Evolutionary conservation across 2,113 vertebrate genomes (phyloP).

Genomic region (Charadrius vociferus): DNA sequence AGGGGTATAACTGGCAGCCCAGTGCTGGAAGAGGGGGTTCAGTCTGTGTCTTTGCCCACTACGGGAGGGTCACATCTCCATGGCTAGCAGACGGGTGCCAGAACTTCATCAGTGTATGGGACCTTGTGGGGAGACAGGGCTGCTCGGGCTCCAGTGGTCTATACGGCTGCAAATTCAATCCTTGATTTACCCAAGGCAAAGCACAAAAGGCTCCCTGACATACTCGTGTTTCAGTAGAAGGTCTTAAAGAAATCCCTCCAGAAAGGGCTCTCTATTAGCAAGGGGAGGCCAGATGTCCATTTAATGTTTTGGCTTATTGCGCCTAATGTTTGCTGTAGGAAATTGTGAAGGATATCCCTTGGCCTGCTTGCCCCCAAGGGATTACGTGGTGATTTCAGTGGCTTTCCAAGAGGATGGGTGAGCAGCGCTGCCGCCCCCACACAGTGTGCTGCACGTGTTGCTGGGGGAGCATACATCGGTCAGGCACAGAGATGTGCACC

Average conservation of each 20-base stretch:
- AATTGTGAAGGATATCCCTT: neutral
- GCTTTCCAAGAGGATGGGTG: neutral
- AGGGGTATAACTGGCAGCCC: neutral
- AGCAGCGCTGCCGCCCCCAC: rapidly evolving
- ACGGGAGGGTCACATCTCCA: rapidly evolving
- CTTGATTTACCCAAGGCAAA: neutral
- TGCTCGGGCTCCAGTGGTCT: neutral
- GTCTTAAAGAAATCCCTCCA: neutral
- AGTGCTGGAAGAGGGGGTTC: neutral
- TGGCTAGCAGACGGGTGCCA: neutral
- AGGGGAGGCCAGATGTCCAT: neutral
- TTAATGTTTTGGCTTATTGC: neutral
- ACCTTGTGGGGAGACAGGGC: neutral
- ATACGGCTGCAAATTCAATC: neutral
- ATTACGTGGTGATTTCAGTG: rapidly evolving
- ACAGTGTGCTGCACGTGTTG: rapidly evolving
- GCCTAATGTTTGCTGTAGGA: neutral
- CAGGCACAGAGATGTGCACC: neutral
- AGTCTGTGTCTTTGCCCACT: neutral
- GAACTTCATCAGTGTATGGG: neutral
- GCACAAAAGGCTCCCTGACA: neutral
- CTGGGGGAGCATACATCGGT: neutral
- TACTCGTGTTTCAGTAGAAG: neutral
- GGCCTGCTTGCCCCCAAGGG: neutral
- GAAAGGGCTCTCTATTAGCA: neutral